Percentiles rank a stretch among this genome's conserved stretches.
phyloP scores from a whole-genome alignment of 2,113 vertebrate genomes.

The Phalacrocorax aristotelis region DNA sequence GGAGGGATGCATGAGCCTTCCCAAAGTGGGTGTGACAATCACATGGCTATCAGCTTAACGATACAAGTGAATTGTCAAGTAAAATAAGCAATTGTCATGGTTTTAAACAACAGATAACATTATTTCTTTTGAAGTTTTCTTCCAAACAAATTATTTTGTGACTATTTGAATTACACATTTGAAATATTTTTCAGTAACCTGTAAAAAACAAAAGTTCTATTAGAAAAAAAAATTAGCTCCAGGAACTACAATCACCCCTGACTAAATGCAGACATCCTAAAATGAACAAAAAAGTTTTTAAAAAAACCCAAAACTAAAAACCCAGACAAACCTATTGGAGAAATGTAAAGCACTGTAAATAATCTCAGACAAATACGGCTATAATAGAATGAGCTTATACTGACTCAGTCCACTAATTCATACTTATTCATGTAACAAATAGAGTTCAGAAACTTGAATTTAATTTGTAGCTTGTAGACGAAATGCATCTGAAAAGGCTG shows the following conservation, averaged over 20 bases:
- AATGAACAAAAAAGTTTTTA: neutral
- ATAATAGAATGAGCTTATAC: neutral
- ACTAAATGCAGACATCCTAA: neutral
- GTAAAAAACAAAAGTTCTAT: neutral
- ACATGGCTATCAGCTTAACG: neutral
- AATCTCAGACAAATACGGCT: neutral
- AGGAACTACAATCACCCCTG: neutral
- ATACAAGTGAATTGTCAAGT: neutral
- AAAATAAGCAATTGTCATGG: rapidly evolving
- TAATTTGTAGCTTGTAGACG: neutral
- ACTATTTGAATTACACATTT: neutral
- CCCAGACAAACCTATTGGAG: neutral
- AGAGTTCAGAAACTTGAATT: neutral
- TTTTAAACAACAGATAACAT: neutral
- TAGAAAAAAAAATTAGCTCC: neutral
- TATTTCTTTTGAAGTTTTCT: neutral
- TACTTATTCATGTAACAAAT: neutral
- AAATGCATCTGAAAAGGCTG: neutral
- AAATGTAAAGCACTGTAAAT: neutral
- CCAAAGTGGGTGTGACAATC: neutral
- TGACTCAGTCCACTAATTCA: neutral
- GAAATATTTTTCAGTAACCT: neutral
- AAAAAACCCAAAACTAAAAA: neutral
- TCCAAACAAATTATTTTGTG: neutral
- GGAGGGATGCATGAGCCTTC: rapidly evolving